Conservation (phyloP, 2,888 invertebrate species). For the Hirudinaria manillensis region DNA sequence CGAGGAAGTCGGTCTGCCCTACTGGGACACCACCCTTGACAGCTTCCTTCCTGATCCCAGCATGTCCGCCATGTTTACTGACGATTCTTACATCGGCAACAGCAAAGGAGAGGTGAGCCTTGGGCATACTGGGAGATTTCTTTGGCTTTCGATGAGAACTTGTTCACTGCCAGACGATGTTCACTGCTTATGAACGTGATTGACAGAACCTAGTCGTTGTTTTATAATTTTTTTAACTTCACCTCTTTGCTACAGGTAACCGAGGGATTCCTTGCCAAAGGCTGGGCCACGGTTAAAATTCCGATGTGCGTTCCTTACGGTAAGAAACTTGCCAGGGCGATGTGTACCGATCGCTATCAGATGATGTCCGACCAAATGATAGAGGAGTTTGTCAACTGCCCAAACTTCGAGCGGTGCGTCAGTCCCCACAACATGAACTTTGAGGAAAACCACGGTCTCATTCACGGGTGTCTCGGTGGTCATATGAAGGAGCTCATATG, state of each 20-base stretch:
- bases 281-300: constrained; percentile 2
- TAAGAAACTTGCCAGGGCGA: neutral
- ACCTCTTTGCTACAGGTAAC: neutral
- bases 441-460: constrained; percentile 44
- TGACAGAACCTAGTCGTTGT: no score
- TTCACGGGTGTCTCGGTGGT: constrained; percentile 49
- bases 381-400: constrained; percentile 20
- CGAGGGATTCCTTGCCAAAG: neutral
- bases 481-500: constrained; percentile 47
- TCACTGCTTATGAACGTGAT: no score
- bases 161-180: no score
- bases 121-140: constrained; percentile 3
- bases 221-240: no score
- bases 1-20: constrained; percentile 46
- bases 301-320: constrained; percentile 10
- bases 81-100: constrained; percentile 47
- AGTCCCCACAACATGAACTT: constrained; percentile 41
- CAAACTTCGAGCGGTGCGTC: constrained; percentile 18
- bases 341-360: constrained; percentile 19
- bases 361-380: constrained; percentile 32
- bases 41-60: constrained; percentile 46
- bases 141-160: no score
- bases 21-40: constrained; percentile 53
- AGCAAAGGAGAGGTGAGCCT: constrained; percentile 45
- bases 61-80: constrained; percentile 49